Evolutionary conservation across 2,113 vertebrate genomes (phyloP).

Genomic region (Nettapus auritus): DNA sequence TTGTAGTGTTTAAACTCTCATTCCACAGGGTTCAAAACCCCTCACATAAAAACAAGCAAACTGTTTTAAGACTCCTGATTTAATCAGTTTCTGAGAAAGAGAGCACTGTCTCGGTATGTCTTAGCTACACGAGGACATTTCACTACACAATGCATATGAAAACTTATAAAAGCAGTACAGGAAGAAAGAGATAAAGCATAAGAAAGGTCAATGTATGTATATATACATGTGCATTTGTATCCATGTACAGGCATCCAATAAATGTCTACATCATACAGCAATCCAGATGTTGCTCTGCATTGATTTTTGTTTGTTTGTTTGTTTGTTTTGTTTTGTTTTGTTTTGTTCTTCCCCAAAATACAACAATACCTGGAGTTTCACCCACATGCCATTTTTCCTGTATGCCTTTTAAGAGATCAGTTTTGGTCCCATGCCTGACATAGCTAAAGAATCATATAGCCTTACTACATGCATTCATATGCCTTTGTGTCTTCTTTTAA

Average conservation of each 20-base stretch:
- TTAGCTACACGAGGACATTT: not conserved
- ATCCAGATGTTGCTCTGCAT: not conserved
- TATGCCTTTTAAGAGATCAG: not conserved
- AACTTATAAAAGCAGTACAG: constrained; percentile 2
- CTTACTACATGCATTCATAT: not conserved
- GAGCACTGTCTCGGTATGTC: not conserved
- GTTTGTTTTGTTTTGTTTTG: too few relatives aligned
- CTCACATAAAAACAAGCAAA: not conserved
- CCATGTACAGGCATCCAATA: not conserved
- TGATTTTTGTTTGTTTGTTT: too few relatives aligned
- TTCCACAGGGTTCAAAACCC: constrained; percentile 9
- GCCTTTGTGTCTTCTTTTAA: not conserved
- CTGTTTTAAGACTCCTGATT: constrained; percentile 29
- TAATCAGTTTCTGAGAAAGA: not conserved
- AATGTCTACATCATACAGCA: not conserved
- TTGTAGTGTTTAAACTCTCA: constrained; percentile 49
- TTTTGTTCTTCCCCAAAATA: not conserved
- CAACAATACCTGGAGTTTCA: not conserved
- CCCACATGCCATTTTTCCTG: not conserved
- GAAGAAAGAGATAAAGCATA: not conserved
- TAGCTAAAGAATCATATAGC: not conserved
- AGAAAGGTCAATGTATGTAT: accelerated
- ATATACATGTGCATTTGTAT: not conserved
- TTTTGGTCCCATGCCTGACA: not conserved
- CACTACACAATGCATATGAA: not conserved